These are phyloP conservation scores for Epirrhoe tristata DNA, from an alignment of 2,888 invertebrate species.

Conservation along the genomic window DNA sequence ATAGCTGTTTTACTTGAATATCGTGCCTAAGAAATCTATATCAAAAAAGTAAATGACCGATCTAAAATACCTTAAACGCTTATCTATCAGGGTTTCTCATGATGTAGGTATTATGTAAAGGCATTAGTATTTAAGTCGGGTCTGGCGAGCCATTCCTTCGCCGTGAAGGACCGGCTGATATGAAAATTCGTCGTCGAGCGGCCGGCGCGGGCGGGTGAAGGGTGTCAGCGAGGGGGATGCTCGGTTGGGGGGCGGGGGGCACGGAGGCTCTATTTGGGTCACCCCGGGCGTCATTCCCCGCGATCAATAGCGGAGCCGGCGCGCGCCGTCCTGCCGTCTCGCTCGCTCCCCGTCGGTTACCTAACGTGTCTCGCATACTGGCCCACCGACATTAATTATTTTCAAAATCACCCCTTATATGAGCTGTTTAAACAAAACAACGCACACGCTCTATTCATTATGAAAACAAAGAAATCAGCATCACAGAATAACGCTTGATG, in stretches of 20 bases:
- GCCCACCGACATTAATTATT: constrained; percentile 79
- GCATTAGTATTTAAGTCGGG: constrained; percentile 67
- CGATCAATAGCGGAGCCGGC: constrained; percentile 81
- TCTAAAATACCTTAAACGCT: constrained; percentile 60
- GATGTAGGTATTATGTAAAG: constrained; percentile 67
- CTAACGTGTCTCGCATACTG: constrained; percentile 79
- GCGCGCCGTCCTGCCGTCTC: constrained; percentile 76
- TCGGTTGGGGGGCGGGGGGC: constrained; percentile 67
- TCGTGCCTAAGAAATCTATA: not conserved
- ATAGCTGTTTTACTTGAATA: not conserved
- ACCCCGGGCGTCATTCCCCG: constrained; percentile 83
- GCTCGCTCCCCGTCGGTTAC: constrained; percentile 74
- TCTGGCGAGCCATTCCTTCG: constrained; percentile 73
- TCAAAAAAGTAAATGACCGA: constrained; percentile 17
- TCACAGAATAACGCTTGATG: constrained; percentile 24
- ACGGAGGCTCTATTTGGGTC: constrained; percentile 85
- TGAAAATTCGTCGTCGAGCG: constrained; percentile 82
- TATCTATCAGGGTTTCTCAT: constrained; percentile 57
- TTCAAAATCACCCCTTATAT: constrained; percentile 68
- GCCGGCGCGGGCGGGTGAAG: constrained; percentile 58
- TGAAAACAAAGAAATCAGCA: constrained; percentile 37
- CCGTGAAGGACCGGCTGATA: constrained; percentile 78
- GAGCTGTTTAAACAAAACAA: constrained; percentile 61
- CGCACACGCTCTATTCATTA: constrained; percentile 45
- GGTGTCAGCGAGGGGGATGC: constrained; percentile 53